Conservation (phyloP, 2,888 invertebrate species). For the Cordilura impudica region DNA sequence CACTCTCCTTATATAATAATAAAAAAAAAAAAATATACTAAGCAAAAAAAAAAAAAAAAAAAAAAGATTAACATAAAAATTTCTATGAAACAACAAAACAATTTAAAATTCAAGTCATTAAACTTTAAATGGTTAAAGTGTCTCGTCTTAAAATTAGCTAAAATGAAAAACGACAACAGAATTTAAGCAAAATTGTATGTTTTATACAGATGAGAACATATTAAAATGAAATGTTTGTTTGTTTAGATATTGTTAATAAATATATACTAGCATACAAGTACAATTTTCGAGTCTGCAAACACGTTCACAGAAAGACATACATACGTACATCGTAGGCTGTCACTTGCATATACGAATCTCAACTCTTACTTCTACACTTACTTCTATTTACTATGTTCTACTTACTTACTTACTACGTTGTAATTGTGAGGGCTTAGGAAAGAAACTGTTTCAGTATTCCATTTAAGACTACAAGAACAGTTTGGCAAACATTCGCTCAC, state of each 20-base stretch:
- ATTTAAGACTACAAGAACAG: background rate
- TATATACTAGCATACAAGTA: too few species aligned
- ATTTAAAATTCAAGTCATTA: constrained; percentile 28
- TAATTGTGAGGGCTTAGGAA: constrained; percentile 32
- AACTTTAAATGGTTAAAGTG: constrained; percentile 33
- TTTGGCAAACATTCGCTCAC: background rate
- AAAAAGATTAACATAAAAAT: background rate
- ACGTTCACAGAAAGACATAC: background rate
- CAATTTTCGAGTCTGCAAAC: background rate
- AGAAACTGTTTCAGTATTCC: constrained; percentile 13
- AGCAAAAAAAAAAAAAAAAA: background rate
- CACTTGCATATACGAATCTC: background rate
- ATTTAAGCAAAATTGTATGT: background rate
- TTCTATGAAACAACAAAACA: background rate
- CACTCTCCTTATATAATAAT: background rate
- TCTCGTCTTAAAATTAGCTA: constrained; percentile 21
- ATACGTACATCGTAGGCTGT: too few species aligned
- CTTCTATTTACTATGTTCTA: background rate
- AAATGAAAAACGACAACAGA: background rate
- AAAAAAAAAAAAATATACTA: background rate
- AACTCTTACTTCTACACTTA: background rate
- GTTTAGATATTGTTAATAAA: background rate
- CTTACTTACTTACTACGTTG: background rate
- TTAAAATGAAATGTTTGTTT: background rate
- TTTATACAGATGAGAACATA: too few species aligned